Base-by-base conservation (phyloP, 1,140 invertebrate species). In the Hesperophylax magnus region DNA sequence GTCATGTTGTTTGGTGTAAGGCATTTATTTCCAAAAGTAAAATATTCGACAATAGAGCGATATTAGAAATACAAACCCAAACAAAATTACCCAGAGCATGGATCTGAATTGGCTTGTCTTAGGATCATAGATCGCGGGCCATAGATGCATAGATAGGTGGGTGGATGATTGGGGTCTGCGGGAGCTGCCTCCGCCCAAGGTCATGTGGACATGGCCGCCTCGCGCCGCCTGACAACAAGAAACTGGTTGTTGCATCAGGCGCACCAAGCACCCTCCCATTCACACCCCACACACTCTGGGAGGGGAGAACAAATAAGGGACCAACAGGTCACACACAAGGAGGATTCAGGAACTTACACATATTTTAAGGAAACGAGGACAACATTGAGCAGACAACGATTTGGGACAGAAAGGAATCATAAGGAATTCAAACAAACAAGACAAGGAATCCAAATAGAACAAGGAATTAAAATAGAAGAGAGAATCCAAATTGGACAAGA, bases 241-340 rank as follows among this genome's bases (percentile, higher is more conserved):
- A 90, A 91, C 89, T 89, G 89, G 89, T 90, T 90, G 89, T 90
- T 87, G 88, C 88, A 88, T 89, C 89, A 88, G 82, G 79, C 76
- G 79, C 82, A 79, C 75, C 60, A 79, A 83, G 82, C 82, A 83
- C 79, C 82, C 74, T 39, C 53, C 20, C 77, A 74, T 53, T 52
- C 78, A 52, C 71, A 22, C 24, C 69, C 3, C n/a, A 2, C 54
- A 63, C 17, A 53, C 39, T 15, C 20, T 20, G 34, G 67, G 58
- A 18, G 47, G 78, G 67, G 56, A 56, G 22, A n/a, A n/a, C 53
- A 54, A 2, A n/a, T 54, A 54, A 1, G 53, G 24, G 63, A 34
- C 34, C 34, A 71, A 18, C n/a, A 58, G 56, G 56, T 5, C 34
- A 47, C 39, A 47, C 39, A 47, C 39, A 47, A 47, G 11, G 39